phyloP scores from a whole-genome alignment of 2,797 vertebrate species.

The Eremophila alpestris region DNA sequence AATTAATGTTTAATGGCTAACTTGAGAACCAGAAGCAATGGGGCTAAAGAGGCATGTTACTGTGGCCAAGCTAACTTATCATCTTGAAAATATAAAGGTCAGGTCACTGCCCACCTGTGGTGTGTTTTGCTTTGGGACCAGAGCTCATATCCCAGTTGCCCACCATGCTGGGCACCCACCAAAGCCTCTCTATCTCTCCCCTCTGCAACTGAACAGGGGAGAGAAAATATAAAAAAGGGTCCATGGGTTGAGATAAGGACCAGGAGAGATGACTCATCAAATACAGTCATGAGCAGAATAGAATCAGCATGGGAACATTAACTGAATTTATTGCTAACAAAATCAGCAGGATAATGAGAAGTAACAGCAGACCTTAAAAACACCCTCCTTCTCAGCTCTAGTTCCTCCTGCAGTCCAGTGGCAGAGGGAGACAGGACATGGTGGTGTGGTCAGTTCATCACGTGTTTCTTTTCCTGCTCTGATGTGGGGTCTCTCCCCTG shows the following conservation, averaged over 20 bases:
- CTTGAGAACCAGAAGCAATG: not conserved
- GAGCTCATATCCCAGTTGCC: not conserved
- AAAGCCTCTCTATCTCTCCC: not conserved
- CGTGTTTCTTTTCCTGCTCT: not conserved
- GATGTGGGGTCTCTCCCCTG: fast-evolving
- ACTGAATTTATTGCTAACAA: not conserved
- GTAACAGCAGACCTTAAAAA: not conserved
- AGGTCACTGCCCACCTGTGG: not conserved
- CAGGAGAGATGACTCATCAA: not conserved
- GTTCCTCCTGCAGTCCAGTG: not conserved
- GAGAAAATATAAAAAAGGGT: not conserved
- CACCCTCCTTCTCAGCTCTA: not conserved
- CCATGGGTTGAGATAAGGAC: not conserved
- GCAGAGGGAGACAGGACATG: fast-evolving
- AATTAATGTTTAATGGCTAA: not conserved
- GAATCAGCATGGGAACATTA: not conserved
- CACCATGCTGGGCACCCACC: not conserved
- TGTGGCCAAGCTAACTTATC: not conserved
- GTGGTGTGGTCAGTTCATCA: not conserved
- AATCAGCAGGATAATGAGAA: not conserved
- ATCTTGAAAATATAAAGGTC: not conserved
- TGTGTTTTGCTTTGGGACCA: not conserved
- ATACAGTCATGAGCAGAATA: not conserved
- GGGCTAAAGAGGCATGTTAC: not conserved
- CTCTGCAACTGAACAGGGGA: not conserved